These are phyloP conservation scores for Dermatophagoides farinae DNA, from an alignment of 1,140 invertebrate species.

Conservation along the genomic window DNA sequence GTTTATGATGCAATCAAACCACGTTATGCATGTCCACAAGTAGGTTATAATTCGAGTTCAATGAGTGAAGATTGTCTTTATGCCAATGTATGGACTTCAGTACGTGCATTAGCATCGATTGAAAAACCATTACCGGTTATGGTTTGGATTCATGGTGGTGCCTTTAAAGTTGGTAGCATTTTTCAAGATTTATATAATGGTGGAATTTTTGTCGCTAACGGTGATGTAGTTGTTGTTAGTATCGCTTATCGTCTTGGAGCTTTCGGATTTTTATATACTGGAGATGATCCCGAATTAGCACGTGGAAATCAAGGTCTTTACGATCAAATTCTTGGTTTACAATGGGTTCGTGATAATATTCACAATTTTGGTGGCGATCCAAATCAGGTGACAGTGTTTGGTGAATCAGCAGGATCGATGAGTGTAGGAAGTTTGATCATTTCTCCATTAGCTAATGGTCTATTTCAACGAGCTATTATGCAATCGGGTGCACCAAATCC, in stretches of 20 bases:
- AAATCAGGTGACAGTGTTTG: conserved; percentile 79
- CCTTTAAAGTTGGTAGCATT: conserved; percentile 65
- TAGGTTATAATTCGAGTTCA: not conserved
- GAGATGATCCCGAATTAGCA: conserved; percentile 41
- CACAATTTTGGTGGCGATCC: conserved; percentile 79
- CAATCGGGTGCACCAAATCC: conserved; percentile 38
- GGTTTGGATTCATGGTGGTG: conserved; percentile 90
- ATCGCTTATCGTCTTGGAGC: conserved; percentile 84
- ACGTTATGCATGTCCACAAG: not conserved
- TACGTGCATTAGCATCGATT: not conserved
- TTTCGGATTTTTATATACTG: conserved; percentile 79
- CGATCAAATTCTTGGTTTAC: conserved; percentile 77
- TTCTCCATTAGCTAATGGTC: conserved; percentile 27
- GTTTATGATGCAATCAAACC: not conserved
- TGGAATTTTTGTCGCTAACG: conserved; percentile 58
- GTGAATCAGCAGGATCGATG: conserved; percentile 78
- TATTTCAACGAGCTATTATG: conserved; percentile 48
- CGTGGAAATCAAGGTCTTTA: conserved; percentile 85
- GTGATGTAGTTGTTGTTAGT: conserved; percentile 74
- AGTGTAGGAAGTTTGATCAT: conserved; percentile 76
- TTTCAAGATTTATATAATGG: conserved; percentile 74
- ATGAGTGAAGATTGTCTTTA: not conserved
- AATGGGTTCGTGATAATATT: conserved; percentile 85
- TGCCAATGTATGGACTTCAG: not conserved
- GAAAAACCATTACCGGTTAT: conserved; percentile 40